phyloP scores from a whole-genome alignment of 2,888 invertebrate genomes.

The Nymphalis polychloros region DNA sequence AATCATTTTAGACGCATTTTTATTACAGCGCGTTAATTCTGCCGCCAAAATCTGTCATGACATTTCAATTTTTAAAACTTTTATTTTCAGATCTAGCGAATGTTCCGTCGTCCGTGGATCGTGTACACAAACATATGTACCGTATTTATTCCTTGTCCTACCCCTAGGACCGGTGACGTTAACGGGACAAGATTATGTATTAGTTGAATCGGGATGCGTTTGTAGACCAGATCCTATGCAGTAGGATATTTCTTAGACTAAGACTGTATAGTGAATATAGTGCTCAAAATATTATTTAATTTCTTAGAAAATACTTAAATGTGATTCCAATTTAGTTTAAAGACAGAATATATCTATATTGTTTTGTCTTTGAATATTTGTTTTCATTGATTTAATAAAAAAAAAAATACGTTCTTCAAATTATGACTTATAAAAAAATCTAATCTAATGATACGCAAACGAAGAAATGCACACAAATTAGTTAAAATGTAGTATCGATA shows the following conservation, averaged over 20 bases:
- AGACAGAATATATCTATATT: no score
- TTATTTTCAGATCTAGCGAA: slow-evolving; percentile 87
- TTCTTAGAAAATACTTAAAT: not conserved
- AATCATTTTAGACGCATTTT: no score
- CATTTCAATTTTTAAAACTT: not conserved
- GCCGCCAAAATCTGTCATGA: no score
- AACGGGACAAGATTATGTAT: slow-evolving; percentile 96
- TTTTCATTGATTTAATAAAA: no score
- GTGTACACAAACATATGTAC: slow-evolving; percentile 95
- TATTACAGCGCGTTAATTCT: no score
- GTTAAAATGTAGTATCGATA: no score
- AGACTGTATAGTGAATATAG: slow-evolving; percentile 15
- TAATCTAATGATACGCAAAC: no score
- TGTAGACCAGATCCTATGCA: slow-evolving; percentile 83
- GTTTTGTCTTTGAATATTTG: no score
- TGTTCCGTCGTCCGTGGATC: slow-evolving; percentile 94
- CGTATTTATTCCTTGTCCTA: slow-evolving; percentile 94
- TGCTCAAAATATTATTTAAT: slow-evolving; percentile 10
- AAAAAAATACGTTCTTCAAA: no score
- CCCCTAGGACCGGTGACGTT: slow-evolving; percentile 94
- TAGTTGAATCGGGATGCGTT: slow-evolving; percentile 96
- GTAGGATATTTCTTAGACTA: slow-evolving; percentile 1
- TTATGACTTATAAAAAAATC: no score
- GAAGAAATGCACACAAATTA: no score
- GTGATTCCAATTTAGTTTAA: not conserved